Evolutionary conservation across 53 echinoderm and acorn worm genomes (phyloP).

Genomic region (Patiria pectinifera): DNA sequence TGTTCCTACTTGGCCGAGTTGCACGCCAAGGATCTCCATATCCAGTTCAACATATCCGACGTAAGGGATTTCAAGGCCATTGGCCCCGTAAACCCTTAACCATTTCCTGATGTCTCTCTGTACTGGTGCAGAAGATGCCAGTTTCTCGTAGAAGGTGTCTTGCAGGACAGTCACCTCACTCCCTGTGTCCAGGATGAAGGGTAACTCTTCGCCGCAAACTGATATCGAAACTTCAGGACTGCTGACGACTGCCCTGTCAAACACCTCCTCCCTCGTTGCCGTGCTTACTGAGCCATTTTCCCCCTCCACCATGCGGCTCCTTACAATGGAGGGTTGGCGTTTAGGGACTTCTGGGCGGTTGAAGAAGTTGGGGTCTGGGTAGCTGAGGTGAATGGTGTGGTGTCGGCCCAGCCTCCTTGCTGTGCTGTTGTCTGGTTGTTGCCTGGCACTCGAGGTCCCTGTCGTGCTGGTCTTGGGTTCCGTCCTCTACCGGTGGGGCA

Average conservation of each 20-base stretch:
- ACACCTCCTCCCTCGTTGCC: slow-evolving; percentile 3
- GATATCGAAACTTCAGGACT: slow-evolving; percentile 33
- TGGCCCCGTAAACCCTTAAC: slow-evolving; percentile 7
- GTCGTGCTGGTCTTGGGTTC: background rate
- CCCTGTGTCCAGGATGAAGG: slow-evolving; percentile 32
- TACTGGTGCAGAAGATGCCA: background rate
- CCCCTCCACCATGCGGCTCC: slow-evolving; percentile 50
- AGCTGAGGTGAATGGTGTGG: background rate
- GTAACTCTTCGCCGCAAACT: background rate
- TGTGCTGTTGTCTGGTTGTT: background rate
- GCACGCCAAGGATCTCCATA: slow-evolving; percentile 31
- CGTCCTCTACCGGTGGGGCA: slow-evolving; percentile 5
- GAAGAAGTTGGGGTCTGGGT: too few species aligned
- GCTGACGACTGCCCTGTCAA: slow-evolving; percentile 42
- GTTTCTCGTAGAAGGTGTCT: background rate
- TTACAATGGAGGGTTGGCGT: slow-evolving; percentile 44
- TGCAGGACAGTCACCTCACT: slow-evolving; percentile 34
- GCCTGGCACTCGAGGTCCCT: background rate
- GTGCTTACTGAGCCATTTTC: background rate
- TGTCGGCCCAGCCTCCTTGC: background rate
- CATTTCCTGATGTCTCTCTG: slow-evolving; percentile 12
- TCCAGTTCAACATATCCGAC: background rate
- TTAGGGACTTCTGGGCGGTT: slow-evolving; percentile 26
- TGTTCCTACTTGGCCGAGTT: slow-evolving; percentile 17
- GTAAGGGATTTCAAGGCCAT: slow-evolving; percentile 14